phyloP scores from a whole-genome alignment of 2,113 vertebrate species.

The Hippocampus zosterae region DNA sequence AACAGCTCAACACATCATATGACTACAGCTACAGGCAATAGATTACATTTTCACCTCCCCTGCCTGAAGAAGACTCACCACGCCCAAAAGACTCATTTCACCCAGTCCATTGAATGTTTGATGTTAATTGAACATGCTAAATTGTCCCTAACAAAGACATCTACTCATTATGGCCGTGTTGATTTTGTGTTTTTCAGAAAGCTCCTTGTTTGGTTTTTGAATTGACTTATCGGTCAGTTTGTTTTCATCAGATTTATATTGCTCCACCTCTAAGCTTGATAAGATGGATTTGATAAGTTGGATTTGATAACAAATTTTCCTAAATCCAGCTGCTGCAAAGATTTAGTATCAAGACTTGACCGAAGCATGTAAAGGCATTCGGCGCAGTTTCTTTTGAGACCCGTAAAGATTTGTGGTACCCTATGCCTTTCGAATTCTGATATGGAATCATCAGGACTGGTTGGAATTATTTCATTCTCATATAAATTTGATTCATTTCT shows the following conservation, averaged over 20 bases:
- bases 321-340: background rate
- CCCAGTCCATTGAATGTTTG: background rate
- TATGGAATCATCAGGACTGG: constrained; percentile 27
- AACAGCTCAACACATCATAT: background rate
- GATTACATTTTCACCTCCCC: background rate
- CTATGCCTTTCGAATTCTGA: constrained; percentile 8
- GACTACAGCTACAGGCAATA: background rate
- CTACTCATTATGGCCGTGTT: too few relatives aligned
- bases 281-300: too few relatives aligned
- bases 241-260: too few relatives aligned
- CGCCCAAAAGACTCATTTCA: background rate
- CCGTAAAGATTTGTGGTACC: background rate
- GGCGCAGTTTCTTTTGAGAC: background rate
- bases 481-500: constrained; percentile 65
- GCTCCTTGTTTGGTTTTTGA: too few relatives aligned
- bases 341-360: background rate
- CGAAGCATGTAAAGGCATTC: background rate
- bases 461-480: constrained; percentile 54
- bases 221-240: too few relatives aligned
- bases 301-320: too few relatives aligned
- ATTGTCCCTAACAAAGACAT: too few relatives aligned
- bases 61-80: background rate
- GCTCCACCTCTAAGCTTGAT: too few relatives aligned
- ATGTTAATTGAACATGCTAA: too few relatives aligned
- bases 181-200: too few relatives aligned